Percentiles rank a stretch among this genome's conserved stretches.
Evolutionary conservation across 2,113 vertebrate genomes (phyloP).

Genomic region (Hippocampus abdominalis): DNA sequence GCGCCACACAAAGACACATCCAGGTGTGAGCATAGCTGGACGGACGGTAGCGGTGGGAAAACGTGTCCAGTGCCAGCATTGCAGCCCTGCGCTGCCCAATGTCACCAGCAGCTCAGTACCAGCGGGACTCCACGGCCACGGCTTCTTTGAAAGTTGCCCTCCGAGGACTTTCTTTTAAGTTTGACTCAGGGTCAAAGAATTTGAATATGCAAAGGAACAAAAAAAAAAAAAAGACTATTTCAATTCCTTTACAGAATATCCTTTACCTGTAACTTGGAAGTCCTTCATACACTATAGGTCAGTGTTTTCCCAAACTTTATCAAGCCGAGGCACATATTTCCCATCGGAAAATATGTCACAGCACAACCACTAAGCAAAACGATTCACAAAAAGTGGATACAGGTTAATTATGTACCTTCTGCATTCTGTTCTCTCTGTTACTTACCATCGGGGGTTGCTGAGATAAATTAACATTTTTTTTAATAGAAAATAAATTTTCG

Average conservation of each 20-base stretch:
- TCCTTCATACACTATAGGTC: conserved; percentile 53
- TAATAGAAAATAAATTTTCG: no score
- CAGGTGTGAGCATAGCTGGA: conserved; percentile 76
- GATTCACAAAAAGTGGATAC: no score
- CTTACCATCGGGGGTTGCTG: no score
- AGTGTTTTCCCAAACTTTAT: no score
- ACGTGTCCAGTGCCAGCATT: conserved; percentile 49
- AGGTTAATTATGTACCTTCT: no score
- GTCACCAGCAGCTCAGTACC: conserved; percentile 62
- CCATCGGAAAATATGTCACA: no score
- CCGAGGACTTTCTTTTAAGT: conserved; percentile 77
- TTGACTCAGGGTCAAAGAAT: conserved; percentile 97
- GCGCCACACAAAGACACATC: conserved; percentile 75
- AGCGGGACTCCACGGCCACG: conserved; percentile 86
- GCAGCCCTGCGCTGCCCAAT: background rate
- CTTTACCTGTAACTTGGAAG: conserved; percentile 51
- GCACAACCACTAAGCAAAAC: no score
- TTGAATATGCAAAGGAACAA: conserved; percentile 66
- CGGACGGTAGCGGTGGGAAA: conserved; percentile 62
- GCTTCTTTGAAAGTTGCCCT: conserved; percentile 17
- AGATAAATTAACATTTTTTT: no score
- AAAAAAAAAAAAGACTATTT: conserved; percentile 76
- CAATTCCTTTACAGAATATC: conserved; percentile 75
- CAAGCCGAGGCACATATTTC: no score
- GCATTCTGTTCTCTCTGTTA: no score